Evolutionary conservation across 64 coral and sea anemone genomes (phyloP).

Genomic region (Porites australiensis): DNA sequence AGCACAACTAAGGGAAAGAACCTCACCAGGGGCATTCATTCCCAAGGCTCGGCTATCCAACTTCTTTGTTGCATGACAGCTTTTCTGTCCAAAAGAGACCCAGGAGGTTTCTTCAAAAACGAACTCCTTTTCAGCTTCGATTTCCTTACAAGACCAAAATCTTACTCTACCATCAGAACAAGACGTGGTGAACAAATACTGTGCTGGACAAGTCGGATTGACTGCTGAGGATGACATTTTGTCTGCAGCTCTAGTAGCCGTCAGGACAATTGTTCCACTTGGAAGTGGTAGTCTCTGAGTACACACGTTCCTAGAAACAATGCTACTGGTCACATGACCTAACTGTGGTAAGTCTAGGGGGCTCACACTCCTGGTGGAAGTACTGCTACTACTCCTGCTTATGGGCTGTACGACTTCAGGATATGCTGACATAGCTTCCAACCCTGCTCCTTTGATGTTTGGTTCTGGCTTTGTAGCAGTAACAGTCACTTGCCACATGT

Average conservation of each 20-base stretch:
- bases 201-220: constrained; percentile 89
- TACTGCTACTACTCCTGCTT: constrained; percentile 68
- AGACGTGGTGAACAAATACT: constrained; percentile 86
- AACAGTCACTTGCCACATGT: constrained; percentile 97
- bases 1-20: constrained; percentile 86
- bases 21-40: constrained; percentile 71
- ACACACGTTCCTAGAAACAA: constrained; percentile 80
- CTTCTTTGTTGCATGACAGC: not conserved
- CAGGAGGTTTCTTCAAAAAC: constrained; percentile 86
- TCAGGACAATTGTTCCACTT: constrained; percentile 48
- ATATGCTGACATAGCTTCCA: constrained; percentile 49
- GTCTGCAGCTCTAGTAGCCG: constrained; percentile 91
- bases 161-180: constrained; percentile 88
- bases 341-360: constrained; percentile 67
- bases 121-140: constrained; percentile 47
- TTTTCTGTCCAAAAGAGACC: constrained; percentile 15
- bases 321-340: constrained; percentile 70
- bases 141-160: constrained; percentile 92
- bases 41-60: not conserved
- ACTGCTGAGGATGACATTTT: constrained; percentile 96
- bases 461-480: constrained; percentile 79
- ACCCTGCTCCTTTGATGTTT: constrained; percentile 25
- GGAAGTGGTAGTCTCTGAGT: constrained; percentile 78
- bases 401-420: constrained; percentile 69
- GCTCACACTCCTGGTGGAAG: constrained; percentile 73